Percentiles rank a stretch among this genome's conserved stretches.
These are phyloP conservation scores for Pseudomyrmex pallidus DNA, from an alignment of 1,140 invertebrate species.

Conservation along the genomic window DNA sequence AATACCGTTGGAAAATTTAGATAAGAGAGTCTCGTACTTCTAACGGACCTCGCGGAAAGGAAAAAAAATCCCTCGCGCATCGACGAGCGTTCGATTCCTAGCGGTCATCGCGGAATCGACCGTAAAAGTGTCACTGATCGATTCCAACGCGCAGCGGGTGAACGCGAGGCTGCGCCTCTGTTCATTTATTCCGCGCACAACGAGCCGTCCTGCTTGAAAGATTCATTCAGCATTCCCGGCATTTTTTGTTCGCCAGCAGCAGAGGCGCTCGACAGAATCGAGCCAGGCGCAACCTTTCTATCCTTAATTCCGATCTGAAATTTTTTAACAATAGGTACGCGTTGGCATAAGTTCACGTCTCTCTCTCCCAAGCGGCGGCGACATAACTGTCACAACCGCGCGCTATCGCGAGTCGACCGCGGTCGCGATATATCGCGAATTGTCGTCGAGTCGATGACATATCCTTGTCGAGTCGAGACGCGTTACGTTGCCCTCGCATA, in stretches of 20 bases:
- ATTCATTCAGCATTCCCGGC: constrained; percentile 74
- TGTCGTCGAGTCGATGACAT: no score
- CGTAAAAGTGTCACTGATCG: constrained; percentile 67
- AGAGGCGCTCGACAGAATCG: constrained; percentile 27
- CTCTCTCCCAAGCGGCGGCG: no score
- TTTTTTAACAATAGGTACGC: neutral
- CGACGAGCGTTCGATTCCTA: constrained; percentile 8
- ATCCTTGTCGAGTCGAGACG: constrained; percentile 14
- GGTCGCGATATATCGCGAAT: no score
- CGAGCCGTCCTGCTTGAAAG: constrained; percentile 68
- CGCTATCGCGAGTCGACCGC: neutral
- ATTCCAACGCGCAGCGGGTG: constrained; percentile 45
- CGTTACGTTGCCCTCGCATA: neutral
- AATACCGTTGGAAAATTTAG: constrained; percentile 54
- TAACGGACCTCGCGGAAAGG: constrained; percentile 27
- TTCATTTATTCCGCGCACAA: constrained; percentile 72
- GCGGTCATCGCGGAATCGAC: constrained; percentile 36
- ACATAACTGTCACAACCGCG: constrained; percentile 11
- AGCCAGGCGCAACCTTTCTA: constrained; percentile 44
- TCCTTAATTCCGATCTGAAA: constrained; percentile 52
- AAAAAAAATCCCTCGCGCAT: constrained; percentile 33
- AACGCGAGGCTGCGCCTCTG: constrained; percentile 51
- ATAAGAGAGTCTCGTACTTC: constrained; percentile 44
- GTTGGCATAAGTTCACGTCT: neutral
- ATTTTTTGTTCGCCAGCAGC: constrained; percentile 59